A percentile compares a stretch with the other conserved stretches of the same genome.
phyloP scores from a whole-genome alignment of 2,888 invertebrate species.

The Plemyria rubiginata region DNA sequence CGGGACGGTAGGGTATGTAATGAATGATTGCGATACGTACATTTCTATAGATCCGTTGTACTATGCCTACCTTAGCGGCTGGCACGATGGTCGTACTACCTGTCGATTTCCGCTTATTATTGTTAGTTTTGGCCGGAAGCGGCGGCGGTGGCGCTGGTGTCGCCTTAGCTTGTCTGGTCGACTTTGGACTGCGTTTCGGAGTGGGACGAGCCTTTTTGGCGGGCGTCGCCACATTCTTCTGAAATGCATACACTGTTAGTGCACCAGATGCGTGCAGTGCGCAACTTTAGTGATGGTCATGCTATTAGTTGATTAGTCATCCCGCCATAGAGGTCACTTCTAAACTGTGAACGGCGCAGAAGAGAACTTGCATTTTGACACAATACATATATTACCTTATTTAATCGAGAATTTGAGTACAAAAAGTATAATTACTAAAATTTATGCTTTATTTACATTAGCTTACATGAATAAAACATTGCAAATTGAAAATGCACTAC shows the following conservation, averaged over 20 bases:
- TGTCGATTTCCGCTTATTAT: conserved; percentile 69
- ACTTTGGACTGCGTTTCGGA: conserved; percentile 74
- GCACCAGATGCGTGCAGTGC: background rate
- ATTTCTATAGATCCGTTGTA: conserved; percentile 85
- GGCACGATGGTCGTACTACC: conserved; percentile 78
- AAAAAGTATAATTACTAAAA: too few relatives aligned
- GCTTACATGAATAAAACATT: too few relatives aligned
- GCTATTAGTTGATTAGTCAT: background rate
- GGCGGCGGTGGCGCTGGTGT: conserved; percentile 39
- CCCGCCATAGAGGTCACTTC: background rate
- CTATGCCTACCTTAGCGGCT: conserved; percentile 84
- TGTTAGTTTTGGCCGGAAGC: conserved; percentile 50
- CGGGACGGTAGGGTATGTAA: conserved; percentile 55
- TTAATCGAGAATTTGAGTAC: too few relatives aligned
- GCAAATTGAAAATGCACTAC: too few relatives aligned
- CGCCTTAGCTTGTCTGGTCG: conserved; percentile 59
- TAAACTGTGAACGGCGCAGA: too few relatives aligned
- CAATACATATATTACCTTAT: too few relatives aligned
- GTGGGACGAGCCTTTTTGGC: conserved; percentile 69
- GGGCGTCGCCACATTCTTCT: conserved; percentile 67
- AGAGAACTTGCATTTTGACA: too few relatives aligned
- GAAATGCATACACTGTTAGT: conserved; percentile 30
- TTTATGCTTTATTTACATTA: too few relatives aligned
- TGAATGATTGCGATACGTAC: conserved; percentile 83
- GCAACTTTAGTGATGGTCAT: background rate